phyloP scores from a whole-genome alignment of 64 coral and sea anemone genomes.

The Platygyra sinensis region DNA sequence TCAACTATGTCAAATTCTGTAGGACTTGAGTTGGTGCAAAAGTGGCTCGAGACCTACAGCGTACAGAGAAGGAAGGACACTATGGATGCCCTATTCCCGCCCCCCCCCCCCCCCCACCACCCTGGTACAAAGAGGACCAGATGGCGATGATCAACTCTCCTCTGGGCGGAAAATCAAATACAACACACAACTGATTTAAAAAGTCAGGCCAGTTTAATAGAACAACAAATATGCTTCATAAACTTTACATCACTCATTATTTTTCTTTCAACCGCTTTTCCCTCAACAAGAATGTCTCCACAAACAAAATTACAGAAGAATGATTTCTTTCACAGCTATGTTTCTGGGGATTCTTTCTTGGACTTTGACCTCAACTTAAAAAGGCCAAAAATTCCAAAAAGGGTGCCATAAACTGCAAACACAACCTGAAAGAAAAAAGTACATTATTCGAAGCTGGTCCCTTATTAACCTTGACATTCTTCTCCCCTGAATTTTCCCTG shows the following conservation, averaged over 20 bases:
- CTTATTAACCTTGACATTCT: not conserved
- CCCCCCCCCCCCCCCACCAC: no score
- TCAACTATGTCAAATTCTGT: no score
- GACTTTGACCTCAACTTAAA: conserved; percentile 48
- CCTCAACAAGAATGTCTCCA: not conserved
- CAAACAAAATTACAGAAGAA: not conserved
- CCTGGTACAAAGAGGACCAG: no score
- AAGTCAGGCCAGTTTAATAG: conserved; percentile 1
- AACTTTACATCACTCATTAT: not conserved
- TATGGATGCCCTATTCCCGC: no score
- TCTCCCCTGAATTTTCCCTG: not conserved
- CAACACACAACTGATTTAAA: not conserved
- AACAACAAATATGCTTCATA: not conserved
- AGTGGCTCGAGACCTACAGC: no score
- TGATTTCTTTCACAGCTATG: conserved; percentile 6
- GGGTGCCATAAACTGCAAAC: conserved; percentile 56
- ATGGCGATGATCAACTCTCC: no score
- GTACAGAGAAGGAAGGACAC: no score
- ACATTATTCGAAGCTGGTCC: not conserved
- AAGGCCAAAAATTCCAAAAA: conserved; percentile 25
- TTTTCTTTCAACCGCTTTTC: not conserved
- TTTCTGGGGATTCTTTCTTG: conserved; percentile 42
- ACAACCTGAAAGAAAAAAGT: conserved; percentile 34
- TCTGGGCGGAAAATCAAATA: not conserved
- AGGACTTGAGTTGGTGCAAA: no score